A percentile compares a stretch with the other conserved stretches of the same genome.
Conservation (phyloP, 2,888 invertebrate species). For the Mantis religiosa region DNA sequence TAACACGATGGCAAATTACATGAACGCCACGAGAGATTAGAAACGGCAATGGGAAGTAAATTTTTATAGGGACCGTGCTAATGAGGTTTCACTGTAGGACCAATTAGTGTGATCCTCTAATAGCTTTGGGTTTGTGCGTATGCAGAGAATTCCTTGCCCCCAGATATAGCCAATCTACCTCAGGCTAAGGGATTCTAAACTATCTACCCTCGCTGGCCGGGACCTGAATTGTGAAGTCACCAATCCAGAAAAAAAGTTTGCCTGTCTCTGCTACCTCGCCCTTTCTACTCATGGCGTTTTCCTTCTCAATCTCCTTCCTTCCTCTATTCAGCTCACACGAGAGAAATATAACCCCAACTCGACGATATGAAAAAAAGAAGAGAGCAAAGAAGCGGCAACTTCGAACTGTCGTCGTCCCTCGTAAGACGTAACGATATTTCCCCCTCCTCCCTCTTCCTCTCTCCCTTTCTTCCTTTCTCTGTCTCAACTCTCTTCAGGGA, state of each 20-base stretch:
- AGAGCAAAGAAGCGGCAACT: neutral
- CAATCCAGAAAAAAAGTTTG: neutral
- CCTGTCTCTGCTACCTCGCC: neutral
- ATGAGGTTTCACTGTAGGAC: too few species aligned
- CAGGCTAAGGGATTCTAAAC: neutral
- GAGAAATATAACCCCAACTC: slow-evolving; percentile 9
- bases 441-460: neutral
- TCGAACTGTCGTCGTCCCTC: neutral
- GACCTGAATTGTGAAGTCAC: slow-evolving; percentile 1
- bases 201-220: neutral
- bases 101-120: too few species aligned
- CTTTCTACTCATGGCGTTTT: neutral
- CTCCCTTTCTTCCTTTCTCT: neutral
- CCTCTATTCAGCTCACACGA: slow-evolving; percentile 3
- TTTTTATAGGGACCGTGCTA: too few species aligned
- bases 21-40: too few species aligned
- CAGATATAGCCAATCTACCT: neutral
- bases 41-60: too few species aligned
- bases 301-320: slow-evolving; percentile 5
- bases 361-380: neutral
- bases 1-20: too few species aligned
- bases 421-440: slow-evolving; percentile 3
- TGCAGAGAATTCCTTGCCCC: too few species aligned
- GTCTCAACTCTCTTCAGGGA: neutral
- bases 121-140: too few species aligned